Evolutionary conservation across 30 jellyfish, hydroid and myxozoan genomes (phyloP).

Genomic region (Aurelia aurita): DNA sequence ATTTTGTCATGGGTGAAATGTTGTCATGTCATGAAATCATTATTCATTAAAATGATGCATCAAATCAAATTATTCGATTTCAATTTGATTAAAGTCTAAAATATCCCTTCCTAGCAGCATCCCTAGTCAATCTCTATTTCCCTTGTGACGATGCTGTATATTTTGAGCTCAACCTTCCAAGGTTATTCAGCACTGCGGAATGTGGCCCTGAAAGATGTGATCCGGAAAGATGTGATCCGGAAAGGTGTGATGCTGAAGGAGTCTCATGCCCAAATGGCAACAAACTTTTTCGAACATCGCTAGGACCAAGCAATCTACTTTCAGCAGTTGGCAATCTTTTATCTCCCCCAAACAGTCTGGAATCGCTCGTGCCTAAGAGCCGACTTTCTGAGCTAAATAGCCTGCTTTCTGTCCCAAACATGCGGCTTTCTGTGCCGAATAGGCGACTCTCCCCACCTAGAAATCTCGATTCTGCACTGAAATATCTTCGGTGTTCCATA

Average conservation of each 20-base stretch:
- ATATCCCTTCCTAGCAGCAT: too few species aligned
- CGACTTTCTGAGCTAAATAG: constrained; percentile 46
- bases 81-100: too few species aligned
- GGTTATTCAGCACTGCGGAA: constrained; percentile 3
- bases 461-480: constrained; percentile 37
- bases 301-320: constrained; percentile 49
- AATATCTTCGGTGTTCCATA: constrained; percentile 55
- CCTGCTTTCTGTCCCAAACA: constrained; percentile 1
- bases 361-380: constrained; percentile 37
- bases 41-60: too few species aligned
- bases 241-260: constrained; percentile 51
- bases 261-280: constrained; percentile 72
- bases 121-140: too few species aligned
- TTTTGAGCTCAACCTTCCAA: not conserved
- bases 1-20: too few species aligned
- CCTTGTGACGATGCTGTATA: not conserved
- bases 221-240: constrained; percentile 54
- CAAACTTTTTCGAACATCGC: constrained; percentile 46
- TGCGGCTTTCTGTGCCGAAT: constrained; percentile 55
- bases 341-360: constrained; percentile 58
- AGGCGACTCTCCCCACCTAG: constrained; percentile 54
- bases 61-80: too few species aligned
- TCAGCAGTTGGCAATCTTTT: constrained; percentile 46
- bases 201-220: constrained; percentile 63
- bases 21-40: too few species aligned